Evolutionary conservation across 2,113 vertebrate genomes (phyloP).

Genomic region (Cynocephalus volans): DNA sequence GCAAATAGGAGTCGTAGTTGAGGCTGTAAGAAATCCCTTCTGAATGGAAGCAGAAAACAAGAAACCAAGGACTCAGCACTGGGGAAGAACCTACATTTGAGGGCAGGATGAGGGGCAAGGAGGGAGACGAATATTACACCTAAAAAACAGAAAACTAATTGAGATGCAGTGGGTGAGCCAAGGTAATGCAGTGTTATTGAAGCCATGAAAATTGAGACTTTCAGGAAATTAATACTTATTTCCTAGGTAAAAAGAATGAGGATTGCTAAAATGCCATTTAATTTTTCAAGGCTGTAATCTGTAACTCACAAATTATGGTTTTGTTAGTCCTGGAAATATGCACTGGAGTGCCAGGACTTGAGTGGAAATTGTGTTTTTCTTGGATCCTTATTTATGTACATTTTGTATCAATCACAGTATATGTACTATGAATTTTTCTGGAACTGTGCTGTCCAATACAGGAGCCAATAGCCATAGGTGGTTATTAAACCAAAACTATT

Average conservation of each 20-base stretch:
- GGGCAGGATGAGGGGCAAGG: neutral
- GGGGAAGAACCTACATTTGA: neutral
- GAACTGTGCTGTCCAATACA: neutral
- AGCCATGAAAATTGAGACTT: slow-evolving; percentile 16
- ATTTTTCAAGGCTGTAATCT: slow-evolving; percentile 35
- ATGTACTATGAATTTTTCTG: slow-evolving; percentile 47
- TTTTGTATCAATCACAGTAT: neutral
- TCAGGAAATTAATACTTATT: neutral
- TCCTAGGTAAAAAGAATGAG: slow-evolving; percentile 46
- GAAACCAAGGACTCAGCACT: slow-evolving; percentile 7
- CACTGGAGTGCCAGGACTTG: slow-evolving; percentile 13
- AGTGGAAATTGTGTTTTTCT: slow-evolving; percentile 54
- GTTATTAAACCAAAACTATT: slow-evolving; percentile 40
- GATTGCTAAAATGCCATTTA: slow-evolving; percentile 65
- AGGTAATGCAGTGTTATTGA: slow-evolving; percentile 23
- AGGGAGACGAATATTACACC: neutral
- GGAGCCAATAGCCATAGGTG: slow-evolving; percentile 6
- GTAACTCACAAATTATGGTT: slow-evolving; percentile 41
- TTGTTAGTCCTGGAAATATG: slow-evolving; percentile 60
- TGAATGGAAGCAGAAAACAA: slow-evolving; percentile 32
- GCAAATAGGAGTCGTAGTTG: neutral
- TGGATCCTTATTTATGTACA: neutral
- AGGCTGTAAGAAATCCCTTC: slow-evolving; percentile 50
- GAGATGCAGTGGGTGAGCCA: neutral
- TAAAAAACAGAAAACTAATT: neutral